phyloP scores from a whole-genome alignment of 2,888 invertebrate genomes.

The Ganaspis brasiliensis region DNA sequence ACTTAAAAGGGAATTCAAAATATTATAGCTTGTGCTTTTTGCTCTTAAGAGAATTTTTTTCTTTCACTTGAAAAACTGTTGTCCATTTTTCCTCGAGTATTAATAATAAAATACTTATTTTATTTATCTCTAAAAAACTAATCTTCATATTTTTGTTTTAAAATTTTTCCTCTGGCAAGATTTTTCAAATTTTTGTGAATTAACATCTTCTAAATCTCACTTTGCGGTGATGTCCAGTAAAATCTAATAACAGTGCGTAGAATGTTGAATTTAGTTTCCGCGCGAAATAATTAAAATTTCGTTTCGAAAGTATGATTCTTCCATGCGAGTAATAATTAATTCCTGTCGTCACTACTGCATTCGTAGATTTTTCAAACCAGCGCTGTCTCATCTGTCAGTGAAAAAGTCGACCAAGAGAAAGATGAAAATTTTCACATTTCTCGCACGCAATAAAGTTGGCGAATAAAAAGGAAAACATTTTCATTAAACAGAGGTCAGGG shows the following conservation, averaged over 20 bases:
- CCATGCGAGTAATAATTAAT: slow-evolving; percentile 14
- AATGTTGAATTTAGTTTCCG: neutral
- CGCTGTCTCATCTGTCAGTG: neutral
- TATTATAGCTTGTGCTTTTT: no score
- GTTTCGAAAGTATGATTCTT: neutral
- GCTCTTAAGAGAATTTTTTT: no score
- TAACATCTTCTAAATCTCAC: slow-evolving; percentile 50
- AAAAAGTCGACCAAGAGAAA: neutral
- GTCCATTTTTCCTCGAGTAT: no score
- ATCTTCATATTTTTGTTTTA: no score
- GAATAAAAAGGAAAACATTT: slow-evolving; percentile 44
- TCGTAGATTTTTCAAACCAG: slow-evolving; percentile 12
- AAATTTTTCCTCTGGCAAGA: no score
- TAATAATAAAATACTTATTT: no score
- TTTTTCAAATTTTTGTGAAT: neutral
- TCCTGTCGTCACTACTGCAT: neutral
- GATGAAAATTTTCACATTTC: slow-evolving; percentile 19
- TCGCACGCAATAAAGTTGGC: neutral
- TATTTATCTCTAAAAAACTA: no score
- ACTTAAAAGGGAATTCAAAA: no score
- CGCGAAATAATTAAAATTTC: slow-evolving; percentile 27
- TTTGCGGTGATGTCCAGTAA: neutral
- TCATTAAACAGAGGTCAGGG: slow-evolving; percentile 50
- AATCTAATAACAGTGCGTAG: neutral
- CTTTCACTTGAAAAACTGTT: no score